phyloP scores from a whole-genome alignment of 2,113 vertebrate genomes.

The Hypanus sabinus region DNA sequence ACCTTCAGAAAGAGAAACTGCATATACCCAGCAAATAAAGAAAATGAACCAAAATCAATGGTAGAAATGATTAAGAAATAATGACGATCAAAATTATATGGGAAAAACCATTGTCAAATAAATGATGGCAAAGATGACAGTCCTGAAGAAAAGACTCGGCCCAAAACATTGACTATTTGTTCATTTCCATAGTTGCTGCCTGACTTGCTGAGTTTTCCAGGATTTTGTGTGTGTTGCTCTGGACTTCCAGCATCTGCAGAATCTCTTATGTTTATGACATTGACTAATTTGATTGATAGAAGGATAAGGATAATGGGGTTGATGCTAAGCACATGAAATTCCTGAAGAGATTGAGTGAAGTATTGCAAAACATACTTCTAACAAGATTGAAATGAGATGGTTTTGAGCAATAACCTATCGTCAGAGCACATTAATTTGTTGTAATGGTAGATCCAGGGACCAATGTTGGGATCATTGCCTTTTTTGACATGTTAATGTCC shows the following conservation, averaged over 20 bases:
- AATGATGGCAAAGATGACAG: not conserved
- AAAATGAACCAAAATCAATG: not conserved
- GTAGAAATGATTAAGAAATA: not conserved
- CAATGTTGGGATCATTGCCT: not conserved
- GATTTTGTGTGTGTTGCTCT: too few species aligned
- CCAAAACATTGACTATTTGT: too few species aligned
- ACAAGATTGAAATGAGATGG: not conserved
- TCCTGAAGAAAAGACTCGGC: too few species aligned
- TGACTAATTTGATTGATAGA: not conserved
- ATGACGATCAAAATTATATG: not conserved
- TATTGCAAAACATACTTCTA: not conserved
- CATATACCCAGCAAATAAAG: not conserved
- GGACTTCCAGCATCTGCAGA: too few species aligned
- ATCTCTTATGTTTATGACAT: not conserved
- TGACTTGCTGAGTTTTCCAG: too few species aligned
- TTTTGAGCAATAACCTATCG: too few species aligned
- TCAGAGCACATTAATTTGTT: too few species aligned
- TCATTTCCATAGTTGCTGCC: too few species aligned
- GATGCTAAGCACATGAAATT: not conserved
- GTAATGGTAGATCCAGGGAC: not conserved
- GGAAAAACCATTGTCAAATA: not conserved
- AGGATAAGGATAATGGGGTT: not conserved
- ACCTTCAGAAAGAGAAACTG: not conserved
- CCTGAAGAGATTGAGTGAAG: not conserved
- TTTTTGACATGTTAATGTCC: not conserved